These are phyloP conservation scores for Ancistrus triradiatus DNA, from an alignment of 2,113 vertebrate species.

Conservation along the genomic window DNA sequence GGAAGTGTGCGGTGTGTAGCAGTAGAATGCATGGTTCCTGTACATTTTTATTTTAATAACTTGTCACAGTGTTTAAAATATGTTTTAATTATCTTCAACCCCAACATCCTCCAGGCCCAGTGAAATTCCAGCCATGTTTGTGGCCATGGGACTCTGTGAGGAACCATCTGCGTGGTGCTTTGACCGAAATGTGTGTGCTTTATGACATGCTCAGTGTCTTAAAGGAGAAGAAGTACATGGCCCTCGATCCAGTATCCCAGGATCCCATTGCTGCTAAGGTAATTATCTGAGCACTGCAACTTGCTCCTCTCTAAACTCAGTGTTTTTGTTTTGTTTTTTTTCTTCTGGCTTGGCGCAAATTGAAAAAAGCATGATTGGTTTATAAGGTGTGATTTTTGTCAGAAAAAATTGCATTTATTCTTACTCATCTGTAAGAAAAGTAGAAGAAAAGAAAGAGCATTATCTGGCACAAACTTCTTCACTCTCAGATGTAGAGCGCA, in stretches of 20 bases:
- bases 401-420: no score
- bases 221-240: constrained; percentile 97
- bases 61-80: background rate
- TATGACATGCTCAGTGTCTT: constrained; percentile 92
- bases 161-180: constrained; percentile 84
- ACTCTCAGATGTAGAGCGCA: no score
- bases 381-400: no score
- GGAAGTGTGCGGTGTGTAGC: no score
- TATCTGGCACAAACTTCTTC: no score
- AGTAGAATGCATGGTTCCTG: no score
- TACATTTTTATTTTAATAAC: no score
- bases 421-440: no score
- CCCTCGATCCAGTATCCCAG: constrained; percentile 90
- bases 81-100: no score
- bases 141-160: constrained; percentile 98
- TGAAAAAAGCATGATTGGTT: no score
- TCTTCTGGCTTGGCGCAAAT: no score
- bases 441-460: no score
- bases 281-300: background rate
- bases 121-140: constrained; percentile 93
- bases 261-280: constrained; percentile 71
- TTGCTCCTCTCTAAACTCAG: background rate
- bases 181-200: constrained; percentile 96
- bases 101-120: constrained; percentile 64
- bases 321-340: background rate